Conservation (phyloP, 2,888 invertebrate genomes). For the Tetropium fuscum region DNA sequence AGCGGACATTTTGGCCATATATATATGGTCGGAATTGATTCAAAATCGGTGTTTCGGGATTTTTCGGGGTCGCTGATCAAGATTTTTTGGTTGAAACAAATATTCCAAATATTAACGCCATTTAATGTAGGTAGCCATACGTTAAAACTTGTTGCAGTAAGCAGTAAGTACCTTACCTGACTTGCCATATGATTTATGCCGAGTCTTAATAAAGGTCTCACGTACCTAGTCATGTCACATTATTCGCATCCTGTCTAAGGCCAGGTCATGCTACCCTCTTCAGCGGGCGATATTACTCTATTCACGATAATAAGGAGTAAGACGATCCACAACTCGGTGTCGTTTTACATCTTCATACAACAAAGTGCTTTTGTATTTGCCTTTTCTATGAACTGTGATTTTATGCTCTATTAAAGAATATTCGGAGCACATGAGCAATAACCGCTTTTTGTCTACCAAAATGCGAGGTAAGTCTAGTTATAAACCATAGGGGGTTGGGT, state of each 20-base stretch:
- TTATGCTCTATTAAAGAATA: constrained; percentile 39
- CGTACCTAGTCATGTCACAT: constrained; percentile 46
- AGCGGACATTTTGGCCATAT: no score
- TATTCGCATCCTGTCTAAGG: constrained; percentile 41
- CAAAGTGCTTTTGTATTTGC: constrained; percentile 35
- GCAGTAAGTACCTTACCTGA: constrained; percentile 17
- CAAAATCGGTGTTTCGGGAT: no score
- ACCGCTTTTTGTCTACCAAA: constrained; percentile 31
- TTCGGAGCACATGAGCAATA: constrained; percentile 21
- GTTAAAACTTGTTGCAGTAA: constrained; percentile 2
- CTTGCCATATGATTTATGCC: constrained; percentile 37
- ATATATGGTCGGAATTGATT: no score
- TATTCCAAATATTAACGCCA: no score
- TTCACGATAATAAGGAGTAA: constrained; percentile 44
- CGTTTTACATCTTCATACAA: constrained; percentile 48
- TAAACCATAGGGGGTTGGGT: constrained; percentile 34
- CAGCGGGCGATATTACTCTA: constrained; percentile 29
- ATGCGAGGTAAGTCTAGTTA: constrained; percentile 26
- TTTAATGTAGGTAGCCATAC: no score
- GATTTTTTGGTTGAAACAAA: no score
- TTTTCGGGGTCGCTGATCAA: no score
- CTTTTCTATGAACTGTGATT: constrained; percentile 40
- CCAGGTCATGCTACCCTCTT: constrained; percentile 41
- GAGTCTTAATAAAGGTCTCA: constrained; percentile 37
- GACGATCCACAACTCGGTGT: constrained; percentile 48